These are phyloP conservation scores for Microhierax caerulescens DNA, from an alignment of 2,797 vertebrate species.

Conservation along the genomic window DNA sequence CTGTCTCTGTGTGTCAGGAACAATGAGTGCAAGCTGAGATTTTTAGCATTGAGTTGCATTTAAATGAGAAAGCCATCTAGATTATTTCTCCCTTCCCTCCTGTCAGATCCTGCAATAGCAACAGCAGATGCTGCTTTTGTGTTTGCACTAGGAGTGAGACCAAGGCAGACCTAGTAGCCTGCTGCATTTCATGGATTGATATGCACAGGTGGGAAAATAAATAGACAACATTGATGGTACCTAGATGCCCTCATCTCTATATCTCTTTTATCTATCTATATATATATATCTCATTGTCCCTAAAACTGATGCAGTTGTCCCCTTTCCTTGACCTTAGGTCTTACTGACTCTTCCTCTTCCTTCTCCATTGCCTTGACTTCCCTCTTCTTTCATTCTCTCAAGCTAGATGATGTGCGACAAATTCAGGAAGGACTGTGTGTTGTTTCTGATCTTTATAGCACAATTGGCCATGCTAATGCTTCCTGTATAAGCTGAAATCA, in stretches of 20 bases:
- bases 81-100: neutral
- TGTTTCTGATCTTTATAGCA: neutral
- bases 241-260: neutral
- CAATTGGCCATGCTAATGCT: neutral
- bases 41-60: neutral
- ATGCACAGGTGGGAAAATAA: constrained; percentile 5
- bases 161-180: neutral
- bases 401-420: neutral
- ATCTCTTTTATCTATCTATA: too few species aligned
- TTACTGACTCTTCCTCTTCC: neutral
- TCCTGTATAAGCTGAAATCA: neutral
- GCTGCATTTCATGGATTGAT: neutral
- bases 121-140: neutral
- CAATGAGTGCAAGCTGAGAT: neutral
- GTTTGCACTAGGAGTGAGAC: neutral
- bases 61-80: neutral
- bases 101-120: neutral
- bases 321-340: constrained; percentile 6
- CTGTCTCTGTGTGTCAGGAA: neutral
- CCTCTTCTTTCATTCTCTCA: neutral
- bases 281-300: too few species aligned
- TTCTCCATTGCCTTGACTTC: neutral
- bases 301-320: neutral
- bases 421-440: neutral
- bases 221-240: neutral